phyloP scores from a whole-genome alignment of 2,888 invertebrate species.

The Synergus umbraculus region DNA sequence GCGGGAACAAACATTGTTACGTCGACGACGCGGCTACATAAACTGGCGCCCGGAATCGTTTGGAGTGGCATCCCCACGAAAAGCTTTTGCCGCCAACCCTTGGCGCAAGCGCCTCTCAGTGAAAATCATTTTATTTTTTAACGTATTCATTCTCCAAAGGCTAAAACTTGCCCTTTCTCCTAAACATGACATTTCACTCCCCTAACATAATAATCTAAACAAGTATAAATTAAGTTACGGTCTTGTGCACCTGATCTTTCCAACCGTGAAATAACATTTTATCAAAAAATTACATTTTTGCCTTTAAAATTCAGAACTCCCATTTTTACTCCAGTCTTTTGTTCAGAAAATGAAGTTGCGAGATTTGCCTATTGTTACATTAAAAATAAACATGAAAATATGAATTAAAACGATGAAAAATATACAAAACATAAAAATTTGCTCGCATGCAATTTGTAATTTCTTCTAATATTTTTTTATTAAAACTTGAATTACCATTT shows the following conservation, averaged over 20 bases:
- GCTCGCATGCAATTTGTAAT: too few relatives aligned
- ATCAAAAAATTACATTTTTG: too few relatives aligned
- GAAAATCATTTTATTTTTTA: slow-evolving; percentile 13
- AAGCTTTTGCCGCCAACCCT: slow-evolving; percentile 70
- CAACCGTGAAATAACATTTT: too few relatives aligned
- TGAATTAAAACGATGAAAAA: background rate
- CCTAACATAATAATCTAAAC: background rate
- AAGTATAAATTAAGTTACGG: background rate
- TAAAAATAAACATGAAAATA: background rate
- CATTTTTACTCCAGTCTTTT: background rate
- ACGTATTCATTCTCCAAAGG: slow-evolving; percentile 44
- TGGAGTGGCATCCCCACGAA: slow-evolving; percentile 54
- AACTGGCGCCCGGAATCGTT: slow-evolving; percentile 65
- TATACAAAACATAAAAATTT: too few relatives aligned
- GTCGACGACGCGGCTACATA: slow-evolving; percentile 74
- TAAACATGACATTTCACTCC: slow-evolving; percentile 5
- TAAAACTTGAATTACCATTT: background rate
- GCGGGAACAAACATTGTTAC: slow-evolving; percentile 72
- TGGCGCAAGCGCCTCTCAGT: slow-evolving; percentile 58
- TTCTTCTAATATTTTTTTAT: too few relatives aligned
- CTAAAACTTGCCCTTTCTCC: slow-evolving; percentile 36
- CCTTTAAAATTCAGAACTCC: background rate
- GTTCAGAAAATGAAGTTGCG: background rate
- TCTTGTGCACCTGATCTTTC: too few relatives aligned
- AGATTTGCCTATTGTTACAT: background rate